Percentiles rank a stretch among this genome's conserved stretches.
Evolutionary conservation across 2,113 vertebrate genomes (phyloP).

Genomic region (Sander vitreus): DNA sequence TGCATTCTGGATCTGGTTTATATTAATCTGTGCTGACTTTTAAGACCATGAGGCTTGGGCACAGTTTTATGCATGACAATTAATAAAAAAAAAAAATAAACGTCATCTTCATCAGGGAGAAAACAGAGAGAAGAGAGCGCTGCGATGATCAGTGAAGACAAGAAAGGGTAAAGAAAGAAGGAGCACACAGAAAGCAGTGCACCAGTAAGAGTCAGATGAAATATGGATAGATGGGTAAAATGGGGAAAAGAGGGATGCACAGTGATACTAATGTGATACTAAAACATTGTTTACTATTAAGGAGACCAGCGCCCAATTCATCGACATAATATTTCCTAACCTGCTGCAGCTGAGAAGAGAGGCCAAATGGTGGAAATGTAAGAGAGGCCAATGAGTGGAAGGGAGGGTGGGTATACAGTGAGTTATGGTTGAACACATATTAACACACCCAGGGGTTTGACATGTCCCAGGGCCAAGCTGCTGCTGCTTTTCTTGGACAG

Average conservation of each 20-base stretch:
- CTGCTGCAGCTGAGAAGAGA: conserved; percentile 22
- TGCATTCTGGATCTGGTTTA: conserved; percentile 43
- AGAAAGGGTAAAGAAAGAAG: neutral
- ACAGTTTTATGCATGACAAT: conserved; percentile 6
- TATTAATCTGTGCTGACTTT: conserved; percentile 25
- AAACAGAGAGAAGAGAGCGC: neutral
- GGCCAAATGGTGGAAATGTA: conserved; percentile 36
- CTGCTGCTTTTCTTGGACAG: conserved; percentile 73
- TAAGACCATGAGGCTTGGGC: neutral
- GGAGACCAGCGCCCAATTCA: neutral
- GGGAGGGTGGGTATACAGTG: conserved; percentile 20
- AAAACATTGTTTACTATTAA: conserved; percentile 8
- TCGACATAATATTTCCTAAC: conserved; percentile 30
- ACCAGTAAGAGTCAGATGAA: neutral
- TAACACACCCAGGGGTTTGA: conserved; percentile 53
- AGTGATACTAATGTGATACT: neutral
- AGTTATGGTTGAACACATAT: conserved; percentile 56
- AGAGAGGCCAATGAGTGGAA: conserved; percentile 18
- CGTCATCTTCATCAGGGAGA: conserved; percentile 6
- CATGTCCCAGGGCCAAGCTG: conserved; percentile 47
- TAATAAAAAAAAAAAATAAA: conserved; percentile 16
- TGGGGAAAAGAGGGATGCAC: neutral
- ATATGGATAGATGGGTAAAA: neutral
- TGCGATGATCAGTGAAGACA: conserved; percentile 13
- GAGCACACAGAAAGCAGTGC: neutral